Conservation (phyloP, 2,797 vertebrate genomes). For the Triplophysa bombifrons region DNA sequence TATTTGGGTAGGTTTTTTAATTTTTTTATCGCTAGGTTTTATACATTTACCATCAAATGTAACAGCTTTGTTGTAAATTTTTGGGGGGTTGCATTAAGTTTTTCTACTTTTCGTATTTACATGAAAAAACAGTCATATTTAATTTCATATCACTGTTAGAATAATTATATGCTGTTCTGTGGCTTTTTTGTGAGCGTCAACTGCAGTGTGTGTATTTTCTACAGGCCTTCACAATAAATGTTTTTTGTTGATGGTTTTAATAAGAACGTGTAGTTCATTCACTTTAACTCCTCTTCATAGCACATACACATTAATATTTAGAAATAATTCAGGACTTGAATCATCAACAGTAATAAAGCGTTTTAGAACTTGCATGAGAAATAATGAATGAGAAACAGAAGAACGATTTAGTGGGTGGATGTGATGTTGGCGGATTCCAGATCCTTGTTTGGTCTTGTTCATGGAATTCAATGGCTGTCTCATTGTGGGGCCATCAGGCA, state of each 20-base stretch:
- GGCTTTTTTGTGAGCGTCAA: neutral
- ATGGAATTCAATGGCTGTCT: slow-evolving; percentile 69
- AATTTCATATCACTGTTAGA: slow-evolving; percentile 1
- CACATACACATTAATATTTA: neutral
- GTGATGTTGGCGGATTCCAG: slow-evolving; percentile 71
- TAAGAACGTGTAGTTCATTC: neutral
- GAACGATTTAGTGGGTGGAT: slow-evolving; percentile 41
- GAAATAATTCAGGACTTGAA: too few relatives aligned
- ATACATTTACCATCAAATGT: slow-evolving; percentile 41
- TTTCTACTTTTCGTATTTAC: slow-evolving; percentile 32
- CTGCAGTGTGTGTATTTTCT: neutral
- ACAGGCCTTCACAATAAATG: slow-evolving; percentile 25
- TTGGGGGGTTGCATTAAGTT: slow-evolving; percentile 12
- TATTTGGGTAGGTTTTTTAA: slow-evolving; percentile 48
- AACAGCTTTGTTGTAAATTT: slow-evolving; percentile 25
- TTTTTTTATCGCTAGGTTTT: slow-evolving; percentile 44
- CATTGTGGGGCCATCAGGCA: slow-evolving; percentile 51
- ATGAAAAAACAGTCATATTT: slow-evolving; percentile 5
- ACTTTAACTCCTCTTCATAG: neutral
- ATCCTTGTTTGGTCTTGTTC: slow-evolving; percentile 79
- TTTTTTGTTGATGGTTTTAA: slow-evolving; percentile 27
- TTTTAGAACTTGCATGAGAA: neutral
- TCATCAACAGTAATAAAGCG: too few relatives aligned
- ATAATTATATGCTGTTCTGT: neutral
- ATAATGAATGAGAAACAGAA: neutral